A percentile compares a stretch with the other conserved stretches of the same genome.
These are phyloP conservation scores for Drosophila punjabiensis DNA, from an alignment of 1,140 invertebrate genomes.

Conservation along the genomic window DNA sequence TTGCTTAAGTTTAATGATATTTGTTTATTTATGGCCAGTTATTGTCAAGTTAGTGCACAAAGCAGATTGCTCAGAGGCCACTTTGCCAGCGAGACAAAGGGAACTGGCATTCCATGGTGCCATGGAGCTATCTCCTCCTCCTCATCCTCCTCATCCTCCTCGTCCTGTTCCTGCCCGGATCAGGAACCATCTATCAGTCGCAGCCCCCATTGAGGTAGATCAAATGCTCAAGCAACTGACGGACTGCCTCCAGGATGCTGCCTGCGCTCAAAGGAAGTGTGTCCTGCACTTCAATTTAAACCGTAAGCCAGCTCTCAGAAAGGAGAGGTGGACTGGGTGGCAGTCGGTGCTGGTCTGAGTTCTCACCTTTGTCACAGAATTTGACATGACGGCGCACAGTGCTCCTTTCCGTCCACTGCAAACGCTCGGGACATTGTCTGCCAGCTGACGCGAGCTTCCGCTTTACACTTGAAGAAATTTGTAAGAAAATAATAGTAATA, in stretches of 20 bases:
- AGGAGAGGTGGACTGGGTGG: background rate
- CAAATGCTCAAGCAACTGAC: constrained; percentile 45
- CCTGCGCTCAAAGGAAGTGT: constrained; percentile 44
- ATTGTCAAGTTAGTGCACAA: constrained; percentile 55
- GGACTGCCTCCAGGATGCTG: constrained; percentile 31
- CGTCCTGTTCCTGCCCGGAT: constrained; percentile 4
- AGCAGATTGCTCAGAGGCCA: constrained; percentile 44
- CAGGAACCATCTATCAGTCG: constrained; percentile 40
- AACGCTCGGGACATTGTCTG: constrained; percentile 62
- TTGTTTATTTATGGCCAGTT: constrained; percentile 73
- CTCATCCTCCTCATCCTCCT: too few species aligned
- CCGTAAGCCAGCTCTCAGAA: constrained; percentile 61
- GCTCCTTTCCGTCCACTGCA: constrained; percentile 38
- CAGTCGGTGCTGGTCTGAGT: constrained; percentile 19
- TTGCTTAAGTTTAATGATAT: constrained; percentile 77
- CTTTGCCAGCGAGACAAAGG: constrained; percentile 28
- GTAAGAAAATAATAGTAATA: background rate
- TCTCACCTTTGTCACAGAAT: constrained; percentile 75
- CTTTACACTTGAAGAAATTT: constrained; percentile 26
- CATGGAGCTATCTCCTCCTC: too few species aligned
- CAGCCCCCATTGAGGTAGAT: constrained; percentile 44
- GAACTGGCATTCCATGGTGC: constrained; percentile 1
- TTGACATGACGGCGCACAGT: constrained; percentile 56
- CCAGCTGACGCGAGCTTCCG: constrained; percentile 68
- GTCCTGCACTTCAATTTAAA: constrained; percentile 69